These are phyloP conservation scores for Scylla paramamosain DNA, from an alignment of 1,140 invertebrate genomes.

Conservation along the genomic window DNA sequence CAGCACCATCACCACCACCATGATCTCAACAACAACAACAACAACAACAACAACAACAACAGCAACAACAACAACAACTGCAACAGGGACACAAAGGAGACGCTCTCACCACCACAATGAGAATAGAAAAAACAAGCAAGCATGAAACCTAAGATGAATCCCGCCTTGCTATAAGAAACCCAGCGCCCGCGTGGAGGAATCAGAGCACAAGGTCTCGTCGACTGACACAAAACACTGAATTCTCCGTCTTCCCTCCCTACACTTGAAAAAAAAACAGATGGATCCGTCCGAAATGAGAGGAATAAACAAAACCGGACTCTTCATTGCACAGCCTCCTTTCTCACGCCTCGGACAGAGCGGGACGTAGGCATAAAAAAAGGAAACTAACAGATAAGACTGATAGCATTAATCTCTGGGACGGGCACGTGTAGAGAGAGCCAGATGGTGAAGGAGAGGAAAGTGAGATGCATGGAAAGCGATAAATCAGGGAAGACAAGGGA, in stretches of 20 bases:
- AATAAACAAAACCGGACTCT: background rate
- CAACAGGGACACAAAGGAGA: background rate
- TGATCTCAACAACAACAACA: background rate
- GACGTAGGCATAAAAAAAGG: background rate
- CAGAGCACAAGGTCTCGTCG: background rate
- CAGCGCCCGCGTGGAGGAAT: background rate
- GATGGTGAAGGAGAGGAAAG: background rate
- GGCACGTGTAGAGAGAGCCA: slow-evolving; percentile 18
- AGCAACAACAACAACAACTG: background rate
- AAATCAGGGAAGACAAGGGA: slow-evolving; percentile 6
- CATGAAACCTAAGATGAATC: background rate
- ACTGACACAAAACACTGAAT: background rate
- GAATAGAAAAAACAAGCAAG: background rate
- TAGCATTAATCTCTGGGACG: slow-evolving; percentile 12
- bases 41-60: background rate
- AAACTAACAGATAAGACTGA: slow-evolving; percentile 14
- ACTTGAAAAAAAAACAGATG: background rate
- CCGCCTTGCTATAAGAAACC: background rate
- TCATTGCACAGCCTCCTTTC: background rate
- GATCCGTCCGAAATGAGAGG: background rate
- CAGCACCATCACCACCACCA: too few species aligned
- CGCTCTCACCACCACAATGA: background rate
- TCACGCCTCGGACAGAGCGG: background rate
- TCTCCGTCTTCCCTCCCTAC: background rate
- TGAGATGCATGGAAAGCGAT: slow-evolving; percentile 9